phyloP scores from a whole-genome alignment of 2,113 vertebrate genomes.

The Otis tarda region DNA sequence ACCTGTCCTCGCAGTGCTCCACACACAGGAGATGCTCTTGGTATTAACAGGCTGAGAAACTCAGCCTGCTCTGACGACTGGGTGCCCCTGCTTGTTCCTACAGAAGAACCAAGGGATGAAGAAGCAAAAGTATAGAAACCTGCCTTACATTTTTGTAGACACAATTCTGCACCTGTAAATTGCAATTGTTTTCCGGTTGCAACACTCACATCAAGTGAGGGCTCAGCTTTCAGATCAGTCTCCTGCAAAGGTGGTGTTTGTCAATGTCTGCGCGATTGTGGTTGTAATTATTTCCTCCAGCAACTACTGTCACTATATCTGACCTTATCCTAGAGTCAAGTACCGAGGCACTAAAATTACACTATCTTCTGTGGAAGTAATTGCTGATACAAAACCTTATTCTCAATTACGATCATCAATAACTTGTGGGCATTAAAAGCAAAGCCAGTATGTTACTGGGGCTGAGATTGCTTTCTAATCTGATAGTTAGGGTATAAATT shows the following conservation, averaged over 20 bases:
- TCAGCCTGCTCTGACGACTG: rapidly evolving
- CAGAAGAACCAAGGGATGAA: not conserved
- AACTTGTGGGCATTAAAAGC: not conserved
- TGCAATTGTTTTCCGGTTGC: not conserved
- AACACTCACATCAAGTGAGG: not conserved
- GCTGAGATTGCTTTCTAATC: not conserved
- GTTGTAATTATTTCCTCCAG: not conserved
- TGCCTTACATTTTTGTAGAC: not conserved
- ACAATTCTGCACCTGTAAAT: not conserved
- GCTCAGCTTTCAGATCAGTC: not conserved
- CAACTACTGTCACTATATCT: not conserved
- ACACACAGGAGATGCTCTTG: not conserved
- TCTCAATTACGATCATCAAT: not conserved
- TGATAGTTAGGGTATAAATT: not conserved
- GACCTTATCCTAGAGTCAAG: not conserved
- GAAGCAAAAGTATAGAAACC: not conserved
- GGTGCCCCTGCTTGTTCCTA: not conserved
- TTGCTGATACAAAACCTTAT: not conserved
- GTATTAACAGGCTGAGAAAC: not conserved
- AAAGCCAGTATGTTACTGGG: not conserved
- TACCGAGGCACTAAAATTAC: not conserved
- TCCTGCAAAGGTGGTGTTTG: not conserved
- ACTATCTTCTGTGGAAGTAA: not conserved
- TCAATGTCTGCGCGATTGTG: not conserved
- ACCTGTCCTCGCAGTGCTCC: rapidly evolving